phyloP scores from a whole-genome alignment of 2,113 vertebrate genomes.

The Pseudopodoces humilis region DNA sequence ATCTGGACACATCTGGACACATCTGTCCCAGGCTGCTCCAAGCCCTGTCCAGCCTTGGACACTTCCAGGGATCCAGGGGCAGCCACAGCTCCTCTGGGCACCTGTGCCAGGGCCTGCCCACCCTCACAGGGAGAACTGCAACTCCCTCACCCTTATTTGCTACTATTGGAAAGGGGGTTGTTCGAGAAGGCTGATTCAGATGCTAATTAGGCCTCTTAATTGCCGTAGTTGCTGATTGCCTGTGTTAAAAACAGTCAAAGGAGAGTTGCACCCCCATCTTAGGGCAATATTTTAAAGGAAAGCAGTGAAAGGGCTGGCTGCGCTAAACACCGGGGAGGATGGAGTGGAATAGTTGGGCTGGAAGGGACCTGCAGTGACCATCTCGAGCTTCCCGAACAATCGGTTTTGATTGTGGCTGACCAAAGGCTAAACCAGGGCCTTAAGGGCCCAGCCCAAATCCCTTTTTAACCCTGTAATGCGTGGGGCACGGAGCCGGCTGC shows the following conservation, averaged over 20 bases:
- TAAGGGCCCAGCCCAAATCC: not conserved
- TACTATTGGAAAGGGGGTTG: constrained; percentile 8
- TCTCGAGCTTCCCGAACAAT: not conserved
- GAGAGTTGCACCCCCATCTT: constrained; percentile 46
- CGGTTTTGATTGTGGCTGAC: not conserved
- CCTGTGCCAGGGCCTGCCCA: not conserved
- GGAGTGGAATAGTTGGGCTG: rapidly evolving
- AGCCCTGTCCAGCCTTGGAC: not conserved
- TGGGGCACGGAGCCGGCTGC: not conserved
- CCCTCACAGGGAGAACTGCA: not conserved
- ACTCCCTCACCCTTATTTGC: constrained; percentile 39
- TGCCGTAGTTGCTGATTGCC: constrained; percentile 68
- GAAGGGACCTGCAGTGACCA: not conserved
- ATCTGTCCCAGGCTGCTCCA: not conserved
- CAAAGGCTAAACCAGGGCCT: not conserved
- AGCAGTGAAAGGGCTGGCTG: constrained; percentile 6
- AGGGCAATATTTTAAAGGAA: constrained; percentile 67
- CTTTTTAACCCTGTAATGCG: not conserved
- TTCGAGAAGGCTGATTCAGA: constrained; percentile 52
- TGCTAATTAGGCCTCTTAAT: constrained; percentile 72
- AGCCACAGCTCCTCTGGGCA: not conserved
- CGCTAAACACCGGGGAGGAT: not conserved
- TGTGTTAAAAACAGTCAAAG: constrained; percentile 69
- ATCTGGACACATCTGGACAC: no score
- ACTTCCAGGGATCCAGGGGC: not conserved